phyloP scores from a whole-genome alignment of 2,797 vertebrate genomes.

The Xerus rutilus region DNA sequence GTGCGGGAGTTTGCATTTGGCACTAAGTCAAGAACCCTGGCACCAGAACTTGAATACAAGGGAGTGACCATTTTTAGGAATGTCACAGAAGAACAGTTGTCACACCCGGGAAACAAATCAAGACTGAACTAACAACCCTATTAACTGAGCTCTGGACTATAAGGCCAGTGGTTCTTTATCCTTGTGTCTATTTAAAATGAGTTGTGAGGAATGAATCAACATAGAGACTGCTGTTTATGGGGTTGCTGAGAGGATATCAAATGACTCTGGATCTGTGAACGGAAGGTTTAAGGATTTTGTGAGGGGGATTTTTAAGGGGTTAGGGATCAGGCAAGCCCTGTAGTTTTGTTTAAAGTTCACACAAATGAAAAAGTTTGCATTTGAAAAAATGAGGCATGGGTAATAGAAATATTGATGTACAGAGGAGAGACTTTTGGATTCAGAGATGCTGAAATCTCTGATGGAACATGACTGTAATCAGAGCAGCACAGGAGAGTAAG shows the following conservation, averaged over 20 bases:
- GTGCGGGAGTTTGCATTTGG: neutral
- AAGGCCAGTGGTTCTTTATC: neutral
- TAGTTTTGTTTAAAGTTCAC: neutral
- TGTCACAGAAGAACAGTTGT: neutral
- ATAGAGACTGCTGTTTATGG: neutral
- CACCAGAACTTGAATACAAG: neutral
- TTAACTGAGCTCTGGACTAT: neutral
- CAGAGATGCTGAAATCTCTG: neutral
- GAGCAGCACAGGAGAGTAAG: no score
- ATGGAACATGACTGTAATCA: no score
- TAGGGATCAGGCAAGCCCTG: neutral
- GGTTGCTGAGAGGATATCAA: fast-evolving
- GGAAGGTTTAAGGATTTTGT: neutral
- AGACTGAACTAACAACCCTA: neutral
- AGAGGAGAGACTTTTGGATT: neutral
- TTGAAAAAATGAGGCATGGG: neutral
- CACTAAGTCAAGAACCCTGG: neutral
- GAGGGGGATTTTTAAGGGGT: neutral
- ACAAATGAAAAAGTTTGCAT: neutral
- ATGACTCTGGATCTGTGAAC: neutral
- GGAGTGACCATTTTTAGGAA: neutral
- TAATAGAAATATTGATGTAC: neutral
- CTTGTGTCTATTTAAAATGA: neutral
- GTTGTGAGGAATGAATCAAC: neutral
- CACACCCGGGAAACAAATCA: neutral